Evolutionary conservation across 2,113 vertebrate genomes (phyloP).

Genomic region (Osmerus mordax): DNA sequence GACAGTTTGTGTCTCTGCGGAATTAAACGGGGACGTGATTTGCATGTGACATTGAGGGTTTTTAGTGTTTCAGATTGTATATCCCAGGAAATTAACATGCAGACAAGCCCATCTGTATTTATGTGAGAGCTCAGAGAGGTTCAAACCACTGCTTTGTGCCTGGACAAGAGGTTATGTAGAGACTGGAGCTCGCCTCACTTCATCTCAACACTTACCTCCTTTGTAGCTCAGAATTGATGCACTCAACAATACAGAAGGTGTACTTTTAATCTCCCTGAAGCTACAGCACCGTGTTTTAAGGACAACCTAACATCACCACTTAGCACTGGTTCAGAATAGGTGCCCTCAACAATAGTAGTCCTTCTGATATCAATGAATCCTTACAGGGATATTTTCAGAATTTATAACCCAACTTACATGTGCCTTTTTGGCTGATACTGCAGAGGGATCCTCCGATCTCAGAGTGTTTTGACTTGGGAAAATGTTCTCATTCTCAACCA

Average conservation of each 20-base stretch:
- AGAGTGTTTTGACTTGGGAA: slow-evolving; percentile 34
- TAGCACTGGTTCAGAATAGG: slow-evolving; percentile 53
- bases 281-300: slow-evolving; percentile 59
- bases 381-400: neutral
- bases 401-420: neutral
- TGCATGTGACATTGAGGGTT: slow-evolving; percentile 12
- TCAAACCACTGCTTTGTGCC: slow-evolving; percentile 61
- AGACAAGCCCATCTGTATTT: slow-evolving; percentile 50
- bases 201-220: slow-evolving; percentile 65
- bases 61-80: neutral
- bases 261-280: slow-evolving; percentile 69
- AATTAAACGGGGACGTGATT: slow-evolving; percentile 7
- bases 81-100: slow-evolving; percentile 9
- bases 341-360: slow-evolving; percentile 57
- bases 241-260: slow-evolving; percentile 62
- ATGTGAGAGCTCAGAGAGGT: slow-evolving; percentile 53
- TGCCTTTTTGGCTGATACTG: no score
- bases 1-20: neutral
- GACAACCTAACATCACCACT: neutral
- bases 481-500: slow-evolving; percentile 43
- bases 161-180: slow-evolving; percentile 66
- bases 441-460: slow-evolving; percentile 2
- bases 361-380: slow-evolving; percentile 64
- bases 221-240: slow-evolving; percentile 64
- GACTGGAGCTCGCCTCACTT: slow-evolving; percentile 61